These are phyloP conservation scores for Eudemis profundana DNA, from an alignment of 2,888 invertebrate genomes.

Conservation along the genomic window DNA sequence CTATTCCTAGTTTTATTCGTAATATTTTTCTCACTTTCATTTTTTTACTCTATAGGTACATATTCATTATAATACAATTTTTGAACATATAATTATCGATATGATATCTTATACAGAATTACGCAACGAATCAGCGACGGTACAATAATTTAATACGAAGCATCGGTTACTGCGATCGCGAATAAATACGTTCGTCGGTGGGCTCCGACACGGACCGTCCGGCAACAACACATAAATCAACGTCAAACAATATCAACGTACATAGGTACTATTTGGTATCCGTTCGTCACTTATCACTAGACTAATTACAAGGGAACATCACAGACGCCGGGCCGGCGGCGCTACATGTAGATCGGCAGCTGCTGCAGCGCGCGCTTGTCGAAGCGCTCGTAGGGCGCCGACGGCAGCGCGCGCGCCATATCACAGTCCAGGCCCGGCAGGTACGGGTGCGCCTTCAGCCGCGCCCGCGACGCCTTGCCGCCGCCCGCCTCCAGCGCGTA, in stretches of 20 bases:
- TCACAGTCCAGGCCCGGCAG: conserved; percentile 76
- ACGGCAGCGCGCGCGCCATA: conserved; percentile 75
- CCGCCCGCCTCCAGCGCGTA: conserved; percentile 57
- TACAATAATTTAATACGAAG: conserved; percentile 79
- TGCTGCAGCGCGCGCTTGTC: conserved; percentile 82
- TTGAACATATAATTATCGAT: conserved; percentile 85
- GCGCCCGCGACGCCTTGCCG: conserved; percentile 60
- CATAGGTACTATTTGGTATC: conserved; percentile 81
- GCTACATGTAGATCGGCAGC: conserved; percentile 84
- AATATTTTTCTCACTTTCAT: conserved; percentile 85
- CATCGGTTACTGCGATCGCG: conserved; percentile 79
- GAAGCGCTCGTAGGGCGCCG: conserved; percentile 78
- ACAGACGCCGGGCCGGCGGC: conserved; percentile 56
- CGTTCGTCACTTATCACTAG: conserved; percentile 58
- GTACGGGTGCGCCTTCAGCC: conserved; percentile 70
- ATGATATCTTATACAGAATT: conserved; percentile 83
- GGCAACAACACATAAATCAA: conserved; percentile 76
- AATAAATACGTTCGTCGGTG: conserved; percentile 80
- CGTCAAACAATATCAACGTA: conserved; percentile 79
- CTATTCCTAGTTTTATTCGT: conserved; percentile 82
- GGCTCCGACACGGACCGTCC: conserved; percentile 51
- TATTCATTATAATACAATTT: conserved; percentile 82
- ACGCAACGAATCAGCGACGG: conserved; percentile 82
- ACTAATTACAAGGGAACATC: conserved; percentile 42
- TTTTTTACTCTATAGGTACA: conserved; percentile 83